Base-by-base conservation (phyloP, 2,113 vertebrate genomes). In the Cephalopterus ornatus region DNA sequence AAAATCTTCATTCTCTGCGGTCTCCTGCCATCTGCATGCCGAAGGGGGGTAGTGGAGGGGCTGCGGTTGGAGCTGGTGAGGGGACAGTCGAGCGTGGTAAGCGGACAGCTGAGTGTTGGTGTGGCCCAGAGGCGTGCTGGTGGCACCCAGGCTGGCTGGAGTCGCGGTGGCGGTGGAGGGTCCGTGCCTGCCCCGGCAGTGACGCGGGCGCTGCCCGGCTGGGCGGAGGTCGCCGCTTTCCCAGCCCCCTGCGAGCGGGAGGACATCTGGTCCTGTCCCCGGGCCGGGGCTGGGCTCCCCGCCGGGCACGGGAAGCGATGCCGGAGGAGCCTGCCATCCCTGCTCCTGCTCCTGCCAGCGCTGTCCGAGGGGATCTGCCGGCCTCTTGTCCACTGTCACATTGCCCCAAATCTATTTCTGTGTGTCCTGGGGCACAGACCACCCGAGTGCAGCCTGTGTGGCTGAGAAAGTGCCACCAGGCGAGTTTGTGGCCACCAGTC, bases 201-300 rank as follows among this genome's bases (percentile, higher is more conserved):
- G 84, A 30, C 1, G 1, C 1, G 0, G 62, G 53, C 82, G 20
- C 26, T 56, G 78, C 87, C 66, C 2, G 35, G 26, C 72, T 23
- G 59, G 30, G 66, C 27, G 4, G 91, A 97, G 97, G 98, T 98
- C 97, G 47, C 96, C 10, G 50, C 92, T 96, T 99, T 99, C 98
- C 98, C 98, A 99, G 97, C 97, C 96, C 95, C 97, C 95, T 50
- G 82, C 35, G n/a, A 88, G 95, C 77, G 32, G 70, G 56, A 6
- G 24, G 90, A 96, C 98, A 99, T 98, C 98, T 99, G 99, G 94
- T 98, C 96, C 94, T 87, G 95, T 98, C 97, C 85, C 58, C 1
- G 12, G 55, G 28, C 90, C 47, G 44, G 88, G 92, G 96, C 73
- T 73, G 90, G 97, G 97, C 98, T 98, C 98, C 98, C 98, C 86